Evolutionary conservation across 1,140 invertebrate genomes (phyloP), one percentile per base, ranked within the genome.

Genomic region (Theocolax elegans): DNA sequence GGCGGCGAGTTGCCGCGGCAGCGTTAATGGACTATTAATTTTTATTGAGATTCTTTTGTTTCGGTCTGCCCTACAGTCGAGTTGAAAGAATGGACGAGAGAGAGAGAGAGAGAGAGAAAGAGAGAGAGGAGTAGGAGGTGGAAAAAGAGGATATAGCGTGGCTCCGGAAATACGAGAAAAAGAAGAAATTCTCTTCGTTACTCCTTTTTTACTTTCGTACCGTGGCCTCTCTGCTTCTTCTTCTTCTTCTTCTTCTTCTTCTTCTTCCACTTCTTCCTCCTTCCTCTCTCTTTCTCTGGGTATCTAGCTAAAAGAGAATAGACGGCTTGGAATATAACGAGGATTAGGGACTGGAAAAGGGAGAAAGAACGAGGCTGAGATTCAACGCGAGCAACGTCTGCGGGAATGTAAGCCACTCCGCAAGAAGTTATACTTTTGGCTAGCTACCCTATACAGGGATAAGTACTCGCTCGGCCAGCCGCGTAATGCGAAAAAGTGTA

Each of bases 11-110:
- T 12, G 17, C n/a, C 21, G n/a, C 19, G 48, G 35, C 40, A n/a
- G n/a, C n/a, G 25, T 46, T 56, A 66, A 56, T 56, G 25, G 64
- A 66, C 51, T 46, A 66, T 66, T 66, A 29, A 66, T 66, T 66
- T 56, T 66, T 66, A 66, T 56, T 42, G 40, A 44, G 23, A 56
- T 54, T 19, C 40, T 40, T 56, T 66, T 46, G 38, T 46, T 56
- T 46, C n/a, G n/a, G n/a, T n/a, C n/a, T n/a, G n/a, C n/a, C n/a
- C n/a, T n/a, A n/a, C n/a, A n/a, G n/a, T n/a, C n/a, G n/a, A n/a
- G n/a, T n/a, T n/a, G n/a, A n/a, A n/a, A n/a, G n/a, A n/a, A n/a
- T n/a, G n/a, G n/a, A n/a, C n/a, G n/a, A n/a, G n/a, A n/a, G n/a
- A n/a, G n/a, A n/a, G n/a, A n/a, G n/a, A n/a, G n/a, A n/a, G n/a